Base-by-base conservation (phyloP, 2,797 vertebrate species). In the Acridotheres tristis region DNA sequence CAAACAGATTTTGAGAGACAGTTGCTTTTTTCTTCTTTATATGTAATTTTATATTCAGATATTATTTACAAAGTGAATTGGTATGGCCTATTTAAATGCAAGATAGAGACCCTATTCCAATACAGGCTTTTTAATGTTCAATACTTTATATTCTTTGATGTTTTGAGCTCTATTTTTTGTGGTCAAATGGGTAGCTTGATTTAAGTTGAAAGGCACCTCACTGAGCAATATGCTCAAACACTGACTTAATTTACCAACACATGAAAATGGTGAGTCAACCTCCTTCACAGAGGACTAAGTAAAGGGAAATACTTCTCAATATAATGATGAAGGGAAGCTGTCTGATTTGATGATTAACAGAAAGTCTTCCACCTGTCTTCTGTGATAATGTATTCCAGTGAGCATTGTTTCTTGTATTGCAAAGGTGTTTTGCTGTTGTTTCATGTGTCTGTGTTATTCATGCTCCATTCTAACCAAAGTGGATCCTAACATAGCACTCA, bases 401-500 rank as follows among this genome's bases (percentile, higher is more conserved):
- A 77, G 4, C 8, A 18, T n/a, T n/a, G 2, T 87, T 84, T 83
- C 55, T n/a, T 47, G 5, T 43, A 26, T 43, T 63, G 14, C 26
- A 74, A 38, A 67, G 20, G 18, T 50, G 8, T 59, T 80, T 36
- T 80, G 14, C 14, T 65, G 27, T 10, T 61, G 4, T 48, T 83
- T 68, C 20, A 26, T 29, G 6, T 51, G 14, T 16, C 9, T 48
- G 7, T 40, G 26, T 19, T 79, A 45, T 27, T 58, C 51, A 12
- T 19, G 48, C 45, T 85, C 66, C 10, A 2, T 78, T 76, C 23
- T 32, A 55, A 34, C 30, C 42, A 42, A 69, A 69, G 73, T 34
- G 34, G 34, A 38, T 66, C 18, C 30, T 57, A 51, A 53, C 0
- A 1, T 16, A 29, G 5, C 27, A 69, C 26, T 36, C 0, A 0